These are phyloP conservation scores for Diceros bicornis DNA, from an alignment of 2,797 vertebrate genomes.

Conservation along the genomic window DNA sequence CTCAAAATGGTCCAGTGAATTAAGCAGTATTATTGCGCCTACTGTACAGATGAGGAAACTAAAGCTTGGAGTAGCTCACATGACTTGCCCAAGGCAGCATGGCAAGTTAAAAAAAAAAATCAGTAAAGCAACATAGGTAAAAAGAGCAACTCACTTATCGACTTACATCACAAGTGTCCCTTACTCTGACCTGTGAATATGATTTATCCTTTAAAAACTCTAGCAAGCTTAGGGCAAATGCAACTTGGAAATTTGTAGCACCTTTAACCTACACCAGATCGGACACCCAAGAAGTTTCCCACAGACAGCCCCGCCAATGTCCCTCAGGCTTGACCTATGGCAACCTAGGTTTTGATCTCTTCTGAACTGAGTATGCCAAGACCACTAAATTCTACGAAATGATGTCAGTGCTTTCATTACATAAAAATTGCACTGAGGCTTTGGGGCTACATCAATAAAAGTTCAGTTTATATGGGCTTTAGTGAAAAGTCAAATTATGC, in stretches of 20 bases:
- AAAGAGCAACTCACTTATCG: constrained; percentile 21
- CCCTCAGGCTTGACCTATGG: not conserved
- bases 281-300: constrained; percentile 33
- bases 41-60: not conserved
- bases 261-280: not conserved
- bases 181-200: not conserved
- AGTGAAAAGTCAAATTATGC: constrained; percentile 41
- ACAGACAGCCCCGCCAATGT: not conserved
- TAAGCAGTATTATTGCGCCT: not conserved
- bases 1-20: not conserved
- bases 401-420: constrained; percentile 62
- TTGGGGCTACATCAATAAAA: not conserved
- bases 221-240: not conserved
- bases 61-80: not conserved
- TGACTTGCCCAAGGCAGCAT: not conserved
- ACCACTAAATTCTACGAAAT: constrained; percentile 37
- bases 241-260: constrained; percentile 48
- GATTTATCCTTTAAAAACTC: constrained; percentile 27
- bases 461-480: constrained; percentile 43
- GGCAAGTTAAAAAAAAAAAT: not conserved
- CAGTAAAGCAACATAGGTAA: not conserved
- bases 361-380: constrained; percentile 30
- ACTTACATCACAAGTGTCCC: not conserved
- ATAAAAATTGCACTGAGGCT: not conserved
- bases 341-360: not conserved